Base-by-base conservation (phyloP, 1,140 invertebrate species). In the Solen grandis region DNA sequence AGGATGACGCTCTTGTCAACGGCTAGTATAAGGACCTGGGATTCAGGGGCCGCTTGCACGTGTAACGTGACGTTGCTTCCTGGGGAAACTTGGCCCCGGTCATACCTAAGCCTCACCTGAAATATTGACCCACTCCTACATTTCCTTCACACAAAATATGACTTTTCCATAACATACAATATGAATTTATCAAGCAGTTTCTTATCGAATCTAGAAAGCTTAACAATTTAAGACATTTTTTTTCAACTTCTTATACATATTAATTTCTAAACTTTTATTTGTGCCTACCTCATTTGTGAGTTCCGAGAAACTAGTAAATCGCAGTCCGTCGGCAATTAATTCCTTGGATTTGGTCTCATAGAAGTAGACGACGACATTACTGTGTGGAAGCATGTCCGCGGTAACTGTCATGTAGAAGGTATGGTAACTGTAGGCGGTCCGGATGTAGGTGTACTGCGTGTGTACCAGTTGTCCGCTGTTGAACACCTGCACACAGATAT, bases 1-100 rank as follows among this genome's bases (percentile, higher is more conserved):
- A 96, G 87, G 1, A 96, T 87, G 0, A 96, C 95, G 91, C 96
- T 96, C 90, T 98, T 96, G 92, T 98, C 97, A n/a, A 98, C 94
- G 3, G 96, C 96, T 86, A 97, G 93, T 25, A 98, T 88, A 63
- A 96, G 96, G 76, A 98, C 94, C 87, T 96, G 96, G 1, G 97
- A 97, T 90, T 97, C 96, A 3, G 97, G 96, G 87, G 95, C 96
- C 0, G 97, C 94, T 54, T 94, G 93, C 14, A 98, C 94, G 0
- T 93, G 93, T 0, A 97, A 92, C 83, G 96, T 95, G 3, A 97
- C 94, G 50, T 94, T 78, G 29, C n/a, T 60, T 59, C 63, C 63
- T 3, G 75, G 75, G 10, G 63, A 33, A 1, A 78, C 65, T 50
- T 69, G 46, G 29, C 14, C 31, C 31, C 63, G 31, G 38, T 74